phyloP scores from a whole-genome alignment of 2,888 invertebrate species.

The Yponomeuta sedellus region DNA sequence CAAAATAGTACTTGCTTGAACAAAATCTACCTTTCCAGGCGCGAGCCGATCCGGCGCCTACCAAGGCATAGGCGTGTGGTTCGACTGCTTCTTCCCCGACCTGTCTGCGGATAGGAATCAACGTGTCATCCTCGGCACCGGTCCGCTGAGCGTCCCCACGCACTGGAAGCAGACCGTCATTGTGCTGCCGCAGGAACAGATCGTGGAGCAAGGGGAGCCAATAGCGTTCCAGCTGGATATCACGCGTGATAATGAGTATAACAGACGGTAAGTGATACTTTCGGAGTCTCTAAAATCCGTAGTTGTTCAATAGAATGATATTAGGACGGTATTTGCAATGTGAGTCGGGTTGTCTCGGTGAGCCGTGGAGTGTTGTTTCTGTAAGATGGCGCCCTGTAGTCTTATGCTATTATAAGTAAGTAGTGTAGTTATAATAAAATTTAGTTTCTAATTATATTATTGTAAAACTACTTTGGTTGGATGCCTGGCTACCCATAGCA shows the following conservation, averaged over 20 bases:
- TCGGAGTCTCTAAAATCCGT: no score
- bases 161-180: constrained; percentile 97
- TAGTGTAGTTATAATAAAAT: no score
- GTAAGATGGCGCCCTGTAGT: no score
- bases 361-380: no score
- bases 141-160: constrained; percentile 82
- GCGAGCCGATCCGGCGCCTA: constrained; percentile 77
- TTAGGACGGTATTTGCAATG: no score
- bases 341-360: no score
- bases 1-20: no score
- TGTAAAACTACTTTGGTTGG: no score
- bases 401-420: no score
- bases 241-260: constrained; percentile 61
- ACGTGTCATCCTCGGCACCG: constrained; percentile 82
- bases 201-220: constrained; percentile 77
- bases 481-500: no score
- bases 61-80: constrained; percentile 89
- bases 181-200: constrained; percentile 80
- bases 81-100: constrained; percentile 83
- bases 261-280: constrained; percentile 65
- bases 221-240: constrained; percentile 82
- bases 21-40: constrained; percentile 38
- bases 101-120: constrained; percentile 59
- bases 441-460: no score
- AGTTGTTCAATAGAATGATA: no score